Percentiles rank a stretch among this genome's conserved stretches.
Conservation (phyloP, 2,888 invertebrate species). For the Autographa pulchrina region DNA sequence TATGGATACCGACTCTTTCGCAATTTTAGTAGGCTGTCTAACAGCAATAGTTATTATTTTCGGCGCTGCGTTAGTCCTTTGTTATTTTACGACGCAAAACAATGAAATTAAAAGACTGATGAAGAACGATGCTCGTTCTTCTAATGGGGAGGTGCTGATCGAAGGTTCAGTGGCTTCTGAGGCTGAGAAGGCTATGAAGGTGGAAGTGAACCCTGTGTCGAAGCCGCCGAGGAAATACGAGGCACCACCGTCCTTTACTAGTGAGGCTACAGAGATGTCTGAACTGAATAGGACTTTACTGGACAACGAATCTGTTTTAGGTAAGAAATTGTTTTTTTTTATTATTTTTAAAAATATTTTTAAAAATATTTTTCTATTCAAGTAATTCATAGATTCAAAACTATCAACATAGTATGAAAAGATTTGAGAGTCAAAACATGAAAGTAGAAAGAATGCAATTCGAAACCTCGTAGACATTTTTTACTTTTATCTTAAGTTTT, state of each 20-base stretch:
- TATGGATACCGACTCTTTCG: constrained; percentile 86
- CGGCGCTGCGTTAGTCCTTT: constrained; percentile 84
- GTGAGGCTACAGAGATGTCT: constrained; percentile 93
- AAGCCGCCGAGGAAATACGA: constrained; percentile 94
- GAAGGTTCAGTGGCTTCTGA: constrained; percentile 93
- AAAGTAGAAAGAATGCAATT: neutral
- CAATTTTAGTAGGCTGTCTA: constrained; percentile 86
- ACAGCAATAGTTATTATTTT: constrained; percentile 84
- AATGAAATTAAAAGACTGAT: constrained; percentile 89
- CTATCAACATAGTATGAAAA: neutral
- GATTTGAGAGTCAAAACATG: neutral
- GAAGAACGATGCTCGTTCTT: constrained; percentile 90
- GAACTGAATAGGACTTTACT: constrained; percentile 94
- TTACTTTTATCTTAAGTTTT: neutral
- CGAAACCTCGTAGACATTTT: neutral
- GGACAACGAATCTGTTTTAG: constrained; percentile 93
- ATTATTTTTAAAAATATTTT: too few relatives aligned
- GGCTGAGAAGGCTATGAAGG: constrained; percentile 94
- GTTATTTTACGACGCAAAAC: constrained; percentile 88
- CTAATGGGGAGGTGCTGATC: constrained; percentile 91
- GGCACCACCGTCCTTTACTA: constrained; percentile 90
- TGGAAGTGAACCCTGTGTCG: constrained; percentile 94
- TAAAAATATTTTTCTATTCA: too few relatives aligned
- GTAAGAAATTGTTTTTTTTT: constrained; percentile 82
- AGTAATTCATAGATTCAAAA: neutral